Evolutionary conservation across 2,113 vertebrate species (phyloP).

Genomic region (Athene cunicularia): DNA sequence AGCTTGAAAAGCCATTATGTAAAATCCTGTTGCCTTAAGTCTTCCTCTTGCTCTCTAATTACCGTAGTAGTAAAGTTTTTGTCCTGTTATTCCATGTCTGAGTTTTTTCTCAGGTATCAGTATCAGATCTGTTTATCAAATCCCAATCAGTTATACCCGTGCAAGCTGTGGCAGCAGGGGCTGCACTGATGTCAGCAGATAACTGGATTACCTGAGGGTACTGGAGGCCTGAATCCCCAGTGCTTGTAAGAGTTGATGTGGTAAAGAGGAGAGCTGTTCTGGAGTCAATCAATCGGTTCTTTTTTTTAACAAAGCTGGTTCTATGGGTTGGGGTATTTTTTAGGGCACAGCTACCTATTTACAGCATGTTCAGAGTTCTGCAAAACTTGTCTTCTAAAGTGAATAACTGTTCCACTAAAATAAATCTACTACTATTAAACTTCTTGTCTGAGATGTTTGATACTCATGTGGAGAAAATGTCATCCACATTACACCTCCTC

Average conservation of each 20-base stretch:
- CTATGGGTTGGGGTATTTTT: neutral
- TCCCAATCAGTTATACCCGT: neutral
- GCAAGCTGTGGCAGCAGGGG: neutral
- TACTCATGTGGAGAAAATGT: neutral
- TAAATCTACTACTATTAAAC: neutral
- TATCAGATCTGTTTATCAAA: neutral
- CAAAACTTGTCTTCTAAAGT: neutral
- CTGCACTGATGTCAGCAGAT: conserved; percentile 7
- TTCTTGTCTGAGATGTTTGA: neutral
- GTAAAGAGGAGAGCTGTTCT: neutral
- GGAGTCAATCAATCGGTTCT: neutral
- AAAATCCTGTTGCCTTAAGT: neutral
- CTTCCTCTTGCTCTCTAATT: neutral
- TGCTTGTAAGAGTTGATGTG: neutral
- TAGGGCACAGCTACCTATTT: neutral
- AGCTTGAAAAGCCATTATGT: neutral
- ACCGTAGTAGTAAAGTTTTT: neutral
- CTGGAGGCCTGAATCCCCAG: neutral
- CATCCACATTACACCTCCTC: neutral
- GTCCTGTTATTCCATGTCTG: neutral
- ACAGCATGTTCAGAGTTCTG: neutral
- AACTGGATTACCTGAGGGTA: conserved; percentile 19
- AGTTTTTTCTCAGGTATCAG: neutral
- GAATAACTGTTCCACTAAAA: neutral
- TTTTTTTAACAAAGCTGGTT: neutral